Conservation (phyloP, 92 coral and sea anemone species). For the Porites divaricata region DNA sequence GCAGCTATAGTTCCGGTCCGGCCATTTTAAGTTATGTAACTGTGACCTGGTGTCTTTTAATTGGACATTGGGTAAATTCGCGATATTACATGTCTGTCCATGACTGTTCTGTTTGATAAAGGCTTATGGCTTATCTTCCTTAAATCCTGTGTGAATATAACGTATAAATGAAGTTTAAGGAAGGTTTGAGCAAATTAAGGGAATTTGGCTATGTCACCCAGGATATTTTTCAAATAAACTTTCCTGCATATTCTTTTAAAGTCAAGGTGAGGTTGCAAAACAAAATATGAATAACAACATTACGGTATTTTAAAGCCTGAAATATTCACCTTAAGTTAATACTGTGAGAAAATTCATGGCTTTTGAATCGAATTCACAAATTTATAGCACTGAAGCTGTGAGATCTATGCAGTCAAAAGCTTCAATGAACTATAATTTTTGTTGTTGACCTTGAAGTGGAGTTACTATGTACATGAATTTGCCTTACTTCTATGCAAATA, state of each 20-base stretch:
- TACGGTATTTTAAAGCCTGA: too few relatives aligned
- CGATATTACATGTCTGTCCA: not conserved
- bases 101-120: not conserved
- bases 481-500: too few relatives aligned
- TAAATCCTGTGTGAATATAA: not conserved
- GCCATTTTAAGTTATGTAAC: not conserved
- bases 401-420: too few relatives aligned
- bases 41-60: constrained; percentile 17
- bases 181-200: not conserved
- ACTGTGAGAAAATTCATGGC: too few relatives aligned
- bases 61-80: constrained; percentile 12
- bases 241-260: not conserved
- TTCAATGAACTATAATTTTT: not conserved
- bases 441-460: not conserved
- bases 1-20: not conserved
- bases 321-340: too few relatives aligned
- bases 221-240: constrained; percentile 8
- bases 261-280: too few relatives aligned
- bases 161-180: not conserved
- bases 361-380: too few relatives aligned
- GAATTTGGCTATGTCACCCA: not conserved
- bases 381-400: too few relatives aligned
- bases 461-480: too few relatives aligned
- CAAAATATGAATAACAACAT: too few relatives aligned
- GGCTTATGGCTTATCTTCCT: not conserved